Evolutionary conservation across 2,888 invertebrate genomes (phyloP).

Genomic region (Lithophane socia): DNA sequence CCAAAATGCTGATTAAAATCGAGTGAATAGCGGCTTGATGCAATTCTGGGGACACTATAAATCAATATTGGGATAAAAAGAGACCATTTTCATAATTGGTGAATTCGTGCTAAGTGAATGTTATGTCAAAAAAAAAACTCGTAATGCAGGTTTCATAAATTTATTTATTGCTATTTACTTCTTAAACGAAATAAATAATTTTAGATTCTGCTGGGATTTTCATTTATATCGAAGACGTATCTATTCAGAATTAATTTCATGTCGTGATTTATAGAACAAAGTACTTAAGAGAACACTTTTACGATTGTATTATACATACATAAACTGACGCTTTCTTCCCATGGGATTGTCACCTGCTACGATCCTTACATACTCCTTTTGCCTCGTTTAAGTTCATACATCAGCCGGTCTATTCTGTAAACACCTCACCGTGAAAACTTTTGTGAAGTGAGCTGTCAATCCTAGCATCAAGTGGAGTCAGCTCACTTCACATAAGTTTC

Average conservation of each 20-base stretch:
- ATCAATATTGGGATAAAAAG: neutral
- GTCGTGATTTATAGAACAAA: neutral
- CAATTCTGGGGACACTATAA: constrained; percentile 10
- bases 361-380: no score
- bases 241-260: neutral
- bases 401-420: no score
- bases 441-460: no score
- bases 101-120: neutral
- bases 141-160: neutral
- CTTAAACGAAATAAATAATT: neutral
- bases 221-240: neutral
- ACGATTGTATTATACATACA: neutral
- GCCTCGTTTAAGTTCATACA: no score
- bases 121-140: neutral
- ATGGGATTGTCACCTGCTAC: no score
- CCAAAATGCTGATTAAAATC: neutral
- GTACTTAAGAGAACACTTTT: constrained; percentile 3
- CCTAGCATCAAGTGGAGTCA: no score
- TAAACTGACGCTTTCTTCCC: no score
- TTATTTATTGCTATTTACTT: neutral
- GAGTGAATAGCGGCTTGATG: neutral
- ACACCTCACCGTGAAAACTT: no score
- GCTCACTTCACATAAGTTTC: no score
- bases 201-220: neutral
- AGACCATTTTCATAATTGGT: neutral